Conservation (phyloP, 1,140 invertebrate genomes). For the Ptiloglossa arizonensis region DNA sequence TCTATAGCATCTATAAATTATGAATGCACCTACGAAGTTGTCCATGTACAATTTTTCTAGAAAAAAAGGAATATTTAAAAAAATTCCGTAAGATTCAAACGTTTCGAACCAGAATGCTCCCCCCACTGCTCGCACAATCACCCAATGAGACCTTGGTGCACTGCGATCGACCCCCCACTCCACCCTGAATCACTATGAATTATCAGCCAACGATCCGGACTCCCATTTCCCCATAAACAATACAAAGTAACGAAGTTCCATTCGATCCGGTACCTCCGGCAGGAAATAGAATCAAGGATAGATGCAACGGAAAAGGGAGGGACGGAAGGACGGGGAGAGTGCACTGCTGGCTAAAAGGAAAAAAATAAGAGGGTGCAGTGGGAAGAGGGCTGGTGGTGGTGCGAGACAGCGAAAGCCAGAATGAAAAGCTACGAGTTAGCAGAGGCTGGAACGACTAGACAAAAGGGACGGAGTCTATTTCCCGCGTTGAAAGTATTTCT, state of each 20-base stretch:
- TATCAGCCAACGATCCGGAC: no score
- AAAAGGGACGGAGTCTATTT: conserved; percentile 51
- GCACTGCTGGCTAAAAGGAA: background rate
- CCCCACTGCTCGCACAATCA: no score
- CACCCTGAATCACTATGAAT: background rate
- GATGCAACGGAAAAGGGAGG: background rate
- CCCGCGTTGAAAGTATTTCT: conserved; percentile 38
- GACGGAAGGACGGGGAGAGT: background rate
- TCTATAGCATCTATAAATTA: no score
- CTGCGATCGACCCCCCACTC: no score
- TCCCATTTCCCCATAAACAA: background rate
- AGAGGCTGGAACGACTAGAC: conserved; percentile 27
- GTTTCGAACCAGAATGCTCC: no score
- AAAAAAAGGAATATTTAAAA: no score
- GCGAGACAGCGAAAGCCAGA: background rate
- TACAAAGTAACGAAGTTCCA: background rate
- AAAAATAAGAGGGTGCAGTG: background rate
- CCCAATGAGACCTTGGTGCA: no score
- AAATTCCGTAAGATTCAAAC: no score
- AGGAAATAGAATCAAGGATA: background rate
- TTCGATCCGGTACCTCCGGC: background rate
- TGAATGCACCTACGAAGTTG: no score
- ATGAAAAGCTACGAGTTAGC: conserved; percentile 11
- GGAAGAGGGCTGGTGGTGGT: background rate
- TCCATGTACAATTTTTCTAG: no score